These are phyloP conservation scores for Phalanger gymnotis DNA, from an alignment of 2,797 vertebrate species.

Conservation along the genomic window DNA sequence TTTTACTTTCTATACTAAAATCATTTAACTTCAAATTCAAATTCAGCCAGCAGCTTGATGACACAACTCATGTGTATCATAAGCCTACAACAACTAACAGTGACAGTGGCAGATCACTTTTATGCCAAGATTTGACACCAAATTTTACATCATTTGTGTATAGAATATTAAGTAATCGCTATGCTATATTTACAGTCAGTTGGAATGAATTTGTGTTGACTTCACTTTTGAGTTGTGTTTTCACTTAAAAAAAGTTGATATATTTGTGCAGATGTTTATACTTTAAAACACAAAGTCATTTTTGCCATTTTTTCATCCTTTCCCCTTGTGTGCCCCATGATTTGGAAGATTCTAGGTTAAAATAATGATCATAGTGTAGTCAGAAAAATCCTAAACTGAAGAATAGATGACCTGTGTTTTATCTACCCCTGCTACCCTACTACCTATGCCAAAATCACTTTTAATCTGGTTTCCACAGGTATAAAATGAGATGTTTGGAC, in stretches of 20 bases:
- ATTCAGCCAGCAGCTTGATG: neutral
- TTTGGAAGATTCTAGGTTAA: neutral
- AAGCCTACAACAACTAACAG: neutral
- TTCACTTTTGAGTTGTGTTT: neutral
- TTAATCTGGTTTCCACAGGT: neutral
- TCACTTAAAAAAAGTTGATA: neutral
- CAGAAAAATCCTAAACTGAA: neutral
- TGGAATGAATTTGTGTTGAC: neutral
- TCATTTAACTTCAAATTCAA: neutral
- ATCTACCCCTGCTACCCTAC: neutral
- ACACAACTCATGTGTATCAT: neutral
- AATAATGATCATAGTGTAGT: neutral
- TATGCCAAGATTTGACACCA: neutral
- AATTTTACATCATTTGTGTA: neutral
- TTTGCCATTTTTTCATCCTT: neutral
- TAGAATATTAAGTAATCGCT: neutral
- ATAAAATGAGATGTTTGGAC: neutral
- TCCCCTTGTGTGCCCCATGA: neutral
- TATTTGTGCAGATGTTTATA: neutral
- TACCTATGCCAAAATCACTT: neutral
- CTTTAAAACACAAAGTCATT: neutral
- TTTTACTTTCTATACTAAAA: neutral
- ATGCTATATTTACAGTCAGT: neutral
- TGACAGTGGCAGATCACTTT: neutral
- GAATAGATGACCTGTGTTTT: neutral